A percentile compares a stretch with the other conserved stretches of the same genome.
Conservation (phyloP, 53 echinoderm and acorn worm species). For the Paracentrotus lividus region DNA sequence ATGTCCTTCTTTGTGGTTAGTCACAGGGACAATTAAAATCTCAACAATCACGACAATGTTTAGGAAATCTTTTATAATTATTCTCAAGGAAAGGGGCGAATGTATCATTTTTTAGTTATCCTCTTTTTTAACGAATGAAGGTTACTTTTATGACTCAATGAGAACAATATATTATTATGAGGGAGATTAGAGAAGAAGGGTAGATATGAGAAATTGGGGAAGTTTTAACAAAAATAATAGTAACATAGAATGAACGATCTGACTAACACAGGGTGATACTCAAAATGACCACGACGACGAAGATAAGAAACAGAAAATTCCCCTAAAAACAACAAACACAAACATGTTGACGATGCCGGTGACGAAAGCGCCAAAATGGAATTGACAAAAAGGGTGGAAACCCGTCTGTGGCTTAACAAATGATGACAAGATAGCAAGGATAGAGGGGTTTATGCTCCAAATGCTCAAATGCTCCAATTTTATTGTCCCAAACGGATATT, state of each 20-base stretch:
- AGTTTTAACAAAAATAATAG: background rate
- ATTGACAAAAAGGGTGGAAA: too few relatives aligned
- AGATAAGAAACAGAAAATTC: background rate
- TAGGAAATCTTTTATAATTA: background rate
- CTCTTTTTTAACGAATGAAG: background rate
- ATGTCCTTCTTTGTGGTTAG: constrained; percentile 1
- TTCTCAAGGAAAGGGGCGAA: background rate
- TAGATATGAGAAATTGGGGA: background rate
- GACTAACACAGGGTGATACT: background rate
- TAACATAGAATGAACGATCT: background rate
- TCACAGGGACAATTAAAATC: background rate
- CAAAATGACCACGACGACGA: background rate
- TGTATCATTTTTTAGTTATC: background rate
- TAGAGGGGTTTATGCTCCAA: too few relatives aligned
- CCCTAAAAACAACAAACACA: too few relatives aligned
- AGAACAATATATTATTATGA: background rate
- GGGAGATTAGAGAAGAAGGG: background rate
- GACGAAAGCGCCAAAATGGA: too few relatives aligned
- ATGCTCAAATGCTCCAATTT: too few relatives aligned
- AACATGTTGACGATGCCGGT: background rate
- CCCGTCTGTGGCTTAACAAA: too few relatives aligned
- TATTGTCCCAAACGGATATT: too few relatives aligned
- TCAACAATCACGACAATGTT: background rate
- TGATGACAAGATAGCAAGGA: too few relatives aligned
- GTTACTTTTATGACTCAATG: constrained; percentile 1